A percentile compares a stretch with the other conserved stretches of the same genome.
Conservation (phyloP, 2,888 invertebrate species). For the Megaustenia siamemsis region DNA sequence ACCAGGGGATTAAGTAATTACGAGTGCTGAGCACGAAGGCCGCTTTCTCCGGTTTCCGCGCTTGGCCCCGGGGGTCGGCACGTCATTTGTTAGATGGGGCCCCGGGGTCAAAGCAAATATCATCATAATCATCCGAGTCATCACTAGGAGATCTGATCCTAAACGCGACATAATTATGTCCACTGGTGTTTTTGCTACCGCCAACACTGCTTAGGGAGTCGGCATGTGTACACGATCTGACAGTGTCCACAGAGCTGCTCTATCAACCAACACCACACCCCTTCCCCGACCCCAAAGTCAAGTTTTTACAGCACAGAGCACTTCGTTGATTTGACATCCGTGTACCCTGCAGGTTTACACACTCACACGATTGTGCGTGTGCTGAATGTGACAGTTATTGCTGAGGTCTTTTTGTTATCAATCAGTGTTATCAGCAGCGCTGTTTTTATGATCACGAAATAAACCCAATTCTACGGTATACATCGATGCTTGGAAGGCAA, state of each 20-base stretch:
- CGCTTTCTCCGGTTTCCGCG: slow-evolving; percentile 44
- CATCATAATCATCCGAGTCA: slow-evolving; percentile 37
- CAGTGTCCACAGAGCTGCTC: not conserved
- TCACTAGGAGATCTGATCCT: slow-evolving; percentile 35
- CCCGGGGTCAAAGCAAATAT: slow-evolving; percentile 46
- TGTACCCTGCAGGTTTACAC: not conserved
- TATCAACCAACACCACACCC: too few species aligned
- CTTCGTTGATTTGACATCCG: not conserved
- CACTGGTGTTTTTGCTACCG: slow-evolving; percentile 20
- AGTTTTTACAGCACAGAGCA: not conserved
- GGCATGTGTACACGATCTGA: not conserved
- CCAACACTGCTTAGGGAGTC: not conserved
- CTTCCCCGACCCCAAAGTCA: too few species aligned
- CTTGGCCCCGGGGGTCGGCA: slow-evolving; percentile 42
- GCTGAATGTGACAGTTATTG: not conserved
- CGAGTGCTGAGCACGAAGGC: slow-evolving; percentile 42
- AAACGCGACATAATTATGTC: slow-evolving; percentile 37
- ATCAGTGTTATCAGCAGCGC: too few species aligned
- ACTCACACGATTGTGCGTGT: not conserved
- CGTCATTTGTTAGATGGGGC: slow-evolving; percentile 48
- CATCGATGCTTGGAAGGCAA: too few species aligned
- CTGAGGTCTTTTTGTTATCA: too few species aligned
- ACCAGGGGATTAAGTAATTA: slow-evolving; percentile 51
- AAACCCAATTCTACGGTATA: too few species aligned
- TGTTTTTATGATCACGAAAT: too few species aligned